A percentile compares a stretch with the other conserved stretches of the same genome.
These are phyloP conservation scores for Drosophila meridionalis DNA, from an alignment of 2,888 invertebrate genomes.

Conservation along the genomic window DNA sequence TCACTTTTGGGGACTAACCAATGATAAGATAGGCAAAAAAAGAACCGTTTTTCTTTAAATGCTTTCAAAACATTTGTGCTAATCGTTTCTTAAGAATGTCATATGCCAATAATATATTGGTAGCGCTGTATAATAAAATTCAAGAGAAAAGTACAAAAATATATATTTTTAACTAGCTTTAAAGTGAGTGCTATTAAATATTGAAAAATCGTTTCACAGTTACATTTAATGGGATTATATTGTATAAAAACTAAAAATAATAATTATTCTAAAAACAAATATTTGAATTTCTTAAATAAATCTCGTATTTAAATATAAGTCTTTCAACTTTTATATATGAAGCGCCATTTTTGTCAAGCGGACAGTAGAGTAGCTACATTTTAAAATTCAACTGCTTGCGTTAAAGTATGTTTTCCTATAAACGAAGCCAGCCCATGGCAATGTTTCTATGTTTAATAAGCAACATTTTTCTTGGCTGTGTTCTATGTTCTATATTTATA, in stretches of 20 bases:
- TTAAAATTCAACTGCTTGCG: neutral
- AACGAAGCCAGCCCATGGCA: neutral
- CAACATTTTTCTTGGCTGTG: neutral
- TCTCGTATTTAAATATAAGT: too few species aligned
- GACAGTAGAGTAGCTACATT: slow-evolving; percentile 19
- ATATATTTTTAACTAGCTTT: neutral
- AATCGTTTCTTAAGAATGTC: neutral
- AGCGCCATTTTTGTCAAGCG: slow-evolving; percentile 5
- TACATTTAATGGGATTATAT: too few species aligned
- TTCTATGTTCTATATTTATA: neutral
- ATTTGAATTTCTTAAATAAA: neutral
- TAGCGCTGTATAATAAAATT: neutral
- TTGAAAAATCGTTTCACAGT: neutral
- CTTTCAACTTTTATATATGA: too few species aligned
- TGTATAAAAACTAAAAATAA: too few species aligned
- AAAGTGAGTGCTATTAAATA: neutral
- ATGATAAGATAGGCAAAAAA: slow-evolving; percentile 27
- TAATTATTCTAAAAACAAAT: too few species aligned
- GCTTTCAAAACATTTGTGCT: neutral
- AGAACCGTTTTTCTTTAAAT: neutral
- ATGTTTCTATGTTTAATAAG: neutral
- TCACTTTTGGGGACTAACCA: neutral
- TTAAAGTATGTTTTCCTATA: neutral
- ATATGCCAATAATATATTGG: neutral
- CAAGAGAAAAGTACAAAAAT: neutral